A percentile compares a stretch with the other conserved stretches of the same genome.
phyloP scores from a whole-genome alignment of 2,888 invertebrate species.

The Tiliacea citrago region DNA sequence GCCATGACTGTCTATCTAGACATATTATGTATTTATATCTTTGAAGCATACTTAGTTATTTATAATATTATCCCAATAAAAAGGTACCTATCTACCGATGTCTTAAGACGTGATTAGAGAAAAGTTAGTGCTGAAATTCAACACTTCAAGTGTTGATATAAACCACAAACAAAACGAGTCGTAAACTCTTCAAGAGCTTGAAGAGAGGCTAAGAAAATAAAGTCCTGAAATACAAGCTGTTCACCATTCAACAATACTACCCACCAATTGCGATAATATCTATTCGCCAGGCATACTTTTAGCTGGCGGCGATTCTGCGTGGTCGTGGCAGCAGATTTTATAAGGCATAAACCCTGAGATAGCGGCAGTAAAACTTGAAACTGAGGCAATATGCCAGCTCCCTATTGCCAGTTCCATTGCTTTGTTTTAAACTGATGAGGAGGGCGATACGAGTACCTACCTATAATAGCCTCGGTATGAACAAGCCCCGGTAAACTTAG shows the following conservation, averaged over 20 bases:
- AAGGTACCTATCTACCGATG: not conserved
- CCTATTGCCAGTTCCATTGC: constrained; percentile 81
- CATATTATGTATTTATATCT: no score
- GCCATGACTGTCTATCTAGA: no score
- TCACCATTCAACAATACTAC: constrained; percentile 75
- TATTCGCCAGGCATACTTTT: constrained; percentile 79
- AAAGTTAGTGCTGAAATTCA: constrained; percentile 57
- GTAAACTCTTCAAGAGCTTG: constrained; percentile 70
- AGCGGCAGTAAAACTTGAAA: constrained; percentile 86
- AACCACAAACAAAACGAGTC: constrained; percentile 65
- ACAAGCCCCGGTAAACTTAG: constrained; percentile 33
- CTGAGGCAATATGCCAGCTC: constrained; percentile 87
- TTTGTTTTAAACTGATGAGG: constrained; percentile 84
- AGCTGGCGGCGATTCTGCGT: constrained; percentile 76
- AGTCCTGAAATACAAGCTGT: constrained; percentile 67
- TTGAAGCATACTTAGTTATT: no score
- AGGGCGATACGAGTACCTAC: constrained; percentile 77
- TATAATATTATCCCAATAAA: not conserved
- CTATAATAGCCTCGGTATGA: constrained; percentile 39
- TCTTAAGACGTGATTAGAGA: constrained; percentile 30
- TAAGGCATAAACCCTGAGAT: constrained; percentile 87
- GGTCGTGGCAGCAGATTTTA: constrained; percentile 84
- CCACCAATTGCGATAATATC: constrained; percentile 81
- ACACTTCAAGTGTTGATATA: constrained; percentile 61
- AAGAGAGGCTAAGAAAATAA: constrained; percentile 68